Evolutionary conservation across 2,113 vertebrate species (phyloP), one percentile per base, ranked within the genome.

Genomic region (Vidua macroura): DNA sequence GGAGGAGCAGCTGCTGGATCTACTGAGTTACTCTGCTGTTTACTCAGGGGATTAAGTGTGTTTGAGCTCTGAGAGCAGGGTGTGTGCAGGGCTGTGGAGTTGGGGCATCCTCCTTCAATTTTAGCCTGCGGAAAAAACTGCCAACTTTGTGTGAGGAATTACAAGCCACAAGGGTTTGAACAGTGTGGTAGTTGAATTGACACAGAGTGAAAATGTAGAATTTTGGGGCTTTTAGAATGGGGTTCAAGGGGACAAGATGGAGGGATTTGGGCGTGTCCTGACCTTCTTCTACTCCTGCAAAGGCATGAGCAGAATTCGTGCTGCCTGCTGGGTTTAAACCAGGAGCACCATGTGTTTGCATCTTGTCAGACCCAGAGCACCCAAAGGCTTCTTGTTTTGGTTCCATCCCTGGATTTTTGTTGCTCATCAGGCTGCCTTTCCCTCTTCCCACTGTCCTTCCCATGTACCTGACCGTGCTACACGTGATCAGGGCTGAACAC

Each of bases 381-480:
- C 3, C 3, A 2, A 1, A 6, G 25, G 21, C 27, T 83, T 3
- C 70, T 46, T 4, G 1, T 8, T 30, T 24, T 8, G 24, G 2
- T 44, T 58, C 5, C 1, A 20, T 51, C 1, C 1, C 48, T 52
- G 2, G 0, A 0, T 31, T 51, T 44, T 23, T 33, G 21, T 41
- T 24, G 83, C 46, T 39, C 52, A 3, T 67, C 60, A 15, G 4
- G 0, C n/a, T 83, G 63, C 53, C 15, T 49, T 48, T 72, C 37
- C 46, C 10, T 41, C 21, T 49, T 35, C 60, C 48, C 37, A 3
- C 41, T 19, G 63, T 11, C 53, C 49, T 55, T 60, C 52, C 80
- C 44, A 0, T 2, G 11, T 7, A 22, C 56, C 66, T 62, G 75
- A 23, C 8, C 3, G 0, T 52, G 49, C 17, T 15, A 0, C 35